Evolutionary conservation across 2,888 invertebrate genomes (phyloP).

Genomic region (Campopleginae sp.): DNA sequence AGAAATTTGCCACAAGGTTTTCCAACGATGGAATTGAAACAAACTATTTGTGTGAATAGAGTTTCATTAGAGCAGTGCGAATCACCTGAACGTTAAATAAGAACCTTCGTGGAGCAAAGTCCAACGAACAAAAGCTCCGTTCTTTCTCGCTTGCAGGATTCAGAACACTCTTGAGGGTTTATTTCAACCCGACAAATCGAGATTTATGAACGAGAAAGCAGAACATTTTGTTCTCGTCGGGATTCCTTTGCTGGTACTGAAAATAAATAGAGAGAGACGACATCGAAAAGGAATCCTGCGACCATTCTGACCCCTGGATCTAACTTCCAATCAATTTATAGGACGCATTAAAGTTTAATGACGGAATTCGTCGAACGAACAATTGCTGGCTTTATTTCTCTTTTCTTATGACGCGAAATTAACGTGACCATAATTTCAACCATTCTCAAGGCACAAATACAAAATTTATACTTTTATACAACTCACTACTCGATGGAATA

Average conservation of each 20-base stretch:
- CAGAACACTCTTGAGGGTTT: conserved; percentile 35
- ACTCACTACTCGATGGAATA: not conserved
- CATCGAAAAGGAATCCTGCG: not conserved
- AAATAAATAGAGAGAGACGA: conserved; percentile 39
- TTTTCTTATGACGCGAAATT: not conserved
- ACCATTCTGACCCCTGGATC: not conserved
- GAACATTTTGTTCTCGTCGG: conserved; percentile 38
- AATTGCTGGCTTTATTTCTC: conserved; percentile 5
- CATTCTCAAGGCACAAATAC: not conserved
- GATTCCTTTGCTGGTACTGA: conserved; percentile 22
- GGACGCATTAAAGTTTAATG: conserved; percentile 43
- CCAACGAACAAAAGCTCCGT: conserved; percentile 33
- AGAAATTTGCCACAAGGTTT: not conserved
- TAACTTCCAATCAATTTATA: conserved; percentile 21
- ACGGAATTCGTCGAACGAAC: not conserved
- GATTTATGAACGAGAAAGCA: conserved; percentile 77
- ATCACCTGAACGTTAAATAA: conserved; percentile 1
- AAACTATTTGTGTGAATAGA: not conserved
- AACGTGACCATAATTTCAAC: not conserved
- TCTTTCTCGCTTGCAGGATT: not conserved
- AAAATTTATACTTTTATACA: not conserved
- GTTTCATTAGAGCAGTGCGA: not conserved
- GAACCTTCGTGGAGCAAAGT: conserved; percentile 15
- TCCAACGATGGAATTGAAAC: conserved; percentile 1
- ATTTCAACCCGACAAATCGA: conserved; percentile 76